phyloP scores from a whole-genome alignment of 2,888 invertebrate species.

The Mythimna vitellina region DNA sequence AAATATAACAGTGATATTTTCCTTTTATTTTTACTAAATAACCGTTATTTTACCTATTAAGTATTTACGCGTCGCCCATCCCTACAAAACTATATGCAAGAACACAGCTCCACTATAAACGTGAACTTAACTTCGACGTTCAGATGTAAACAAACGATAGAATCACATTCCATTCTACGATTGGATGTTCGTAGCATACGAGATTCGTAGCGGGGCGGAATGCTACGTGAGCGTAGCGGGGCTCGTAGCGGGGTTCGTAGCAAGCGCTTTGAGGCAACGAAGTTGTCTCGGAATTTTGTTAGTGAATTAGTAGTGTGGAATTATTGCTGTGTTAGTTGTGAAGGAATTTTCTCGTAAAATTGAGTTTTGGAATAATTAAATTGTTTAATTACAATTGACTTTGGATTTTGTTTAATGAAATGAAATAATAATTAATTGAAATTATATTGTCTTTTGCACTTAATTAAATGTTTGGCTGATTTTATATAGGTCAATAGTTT shows the following conservation, averaged over 20 bases:
- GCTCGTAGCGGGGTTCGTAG: slow-evolving; percentile 45
- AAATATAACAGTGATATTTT: too few relatives aligned
- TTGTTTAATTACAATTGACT: background rate
- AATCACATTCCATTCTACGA: slow-evolving; percentile 60
- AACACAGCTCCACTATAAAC: slow-evolving; percentile 33
- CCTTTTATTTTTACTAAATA: background rate
- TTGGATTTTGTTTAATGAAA: background rate
- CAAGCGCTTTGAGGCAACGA: slow-evolving; percentile 39
- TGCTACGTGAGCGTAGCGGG: slow-evolving; percentile 56
- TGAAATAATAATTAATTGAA: too few relatives aligned
- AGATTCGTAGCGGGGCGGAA: slow-evolving; percentile 55
- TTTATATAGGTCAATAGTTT: too few relatives aligned
- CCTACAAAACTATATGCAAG: slow-evolving; percentile 14
- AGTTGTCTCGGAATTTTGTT: slow-evolving; percentile 9
- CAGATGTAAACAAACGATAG: slow-evolving; percentile 43
- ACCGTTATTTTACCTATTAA: background rate
- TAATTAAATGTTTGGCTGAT: too few relatives aligned
- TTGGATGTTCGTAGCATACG: slow-evolving; percentile 58
- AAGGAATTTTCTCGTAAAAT: background rate
- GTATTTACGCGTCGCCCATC: slow-evolving; percentile 12
- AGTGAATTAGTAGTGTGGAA: slow-evolving; percentile 4
- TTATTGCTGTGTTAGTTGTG: background rate
- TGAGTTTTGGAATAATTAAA: slow-evolving; percentile 2
- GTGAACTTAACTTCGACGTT: slow-evolving; percentile 33
- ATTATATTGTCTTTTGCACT: too few relatives aligned